A percentile compares a stretch with the other conserved stretches of the same genome.
Evolutionary conservation across 2,797 vertebrate species (phyloP).

Genomic region (Gambusia yucatana): DNA sequence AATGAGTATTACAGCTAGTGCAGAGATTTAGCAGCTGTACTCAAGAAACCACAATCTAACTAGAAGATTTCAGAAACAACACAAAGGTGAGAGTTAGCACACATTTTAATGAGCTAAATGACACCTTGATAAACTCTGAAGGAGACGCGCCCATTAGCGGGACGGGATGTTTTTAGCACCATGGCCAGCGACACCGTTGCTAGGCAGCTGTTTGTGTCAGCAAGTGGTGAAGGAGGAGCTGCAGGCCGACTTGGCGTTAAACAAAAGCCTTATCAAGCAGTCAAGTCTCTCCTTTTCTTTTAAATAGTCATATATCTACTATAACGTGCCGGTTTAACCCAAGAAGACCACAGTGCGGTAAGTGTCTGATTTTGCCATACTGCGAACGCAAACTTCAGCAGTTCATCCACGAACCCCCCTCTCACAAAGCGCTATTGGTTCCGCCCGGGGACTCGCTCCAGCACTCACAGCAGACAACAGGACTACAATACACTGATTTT

Average conservation of each 20-base stretch:
- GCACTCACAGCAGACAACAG: slow-evolving; percentile 57
- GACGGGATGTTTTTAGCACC: slow-evolving; percentile 67
- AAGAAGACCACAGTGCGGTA: not conserved
- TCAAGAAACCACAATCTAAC: not conserved
- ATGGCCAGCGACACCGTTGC: slow-evolving; percentile 78
- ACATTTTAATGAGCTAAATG: not conserved
- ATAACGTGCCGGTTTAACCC: not conserved
- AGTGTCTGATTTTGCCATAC: slow-evolving; percentile 9
- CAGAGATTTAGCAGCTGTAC: not conserved
- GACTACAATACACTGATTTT: slow-evolving; percentile 55
- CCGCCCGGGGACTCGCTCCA: slow-evolving; percentile 64
- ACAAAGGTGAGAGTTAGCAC: not conserved
- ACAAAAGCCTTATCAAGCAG: not conserved
- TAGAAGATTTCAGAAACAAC: not conserved
- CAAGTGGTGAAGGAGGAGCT: slow-evolving; percentile 24
- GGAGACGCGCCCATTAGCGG: slow-evolving; percentile 33
- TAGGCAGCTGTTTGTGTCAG: slow-evolving; percentile 66
- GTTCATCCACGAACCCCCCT: slow-evolving; percentile 8
- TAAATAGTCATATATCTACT: not conserved
- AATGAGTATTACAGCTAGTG: not conserved
- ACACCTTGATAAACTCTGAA: slow-evolving; percentile 35
- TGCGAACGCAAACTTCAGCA: slow-evolving; percentile 61
- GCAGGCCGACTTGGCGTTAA: slow-evolving; percentile 17
- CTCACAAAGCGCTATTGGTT: slow-evolving; percentile 60
- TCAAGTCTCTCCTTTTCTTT: not conserved